These are phyloP conservation scores for Nasonia oneida DNA, from an alignment of 2,888 invertebrate genomes.

Conservation along the genomic window DNA sequence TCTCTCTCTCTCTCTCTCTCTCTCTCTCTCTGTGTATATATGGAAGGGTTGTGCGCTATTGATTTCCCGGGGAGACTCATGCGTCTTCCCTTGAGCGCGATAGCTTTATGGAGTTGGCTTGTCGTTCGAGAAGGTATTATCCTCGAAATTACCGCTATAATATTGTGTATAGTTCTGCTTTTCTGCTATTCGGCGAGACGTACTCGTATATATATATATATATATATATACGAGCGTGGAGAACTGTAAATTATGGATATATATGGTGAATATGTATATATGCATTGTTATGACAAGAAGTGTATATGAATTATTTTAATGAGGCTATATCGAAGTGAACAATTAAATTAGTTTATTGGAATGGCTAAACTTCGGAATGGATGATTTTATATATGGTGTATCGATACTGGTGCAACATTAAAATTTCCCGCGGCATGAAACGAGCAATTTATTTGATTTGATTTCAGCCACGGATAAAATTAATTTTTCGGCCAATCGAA, in stretches of 20 bases:
- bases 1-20: too few species aligned
- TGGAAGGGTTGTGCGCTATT: constrained; percentile 6
- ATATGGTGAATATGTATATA: not conserved
- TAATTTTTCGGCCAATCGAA: too few species aligned
- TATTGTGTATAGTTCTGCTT: constrained; percentile 6
- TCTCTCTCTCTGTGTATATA: not conserved
- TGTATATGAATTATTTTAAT: not conserved
- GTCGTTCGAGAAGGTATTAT: constrained; percentile 14
- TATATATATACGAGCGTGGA: not conserved
- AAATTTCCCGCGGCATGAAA: too few species aligned
- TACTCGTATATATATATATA: not conserved
- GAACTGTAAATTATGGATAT: not conserved
- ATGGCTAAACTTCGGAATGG: too few species aligned
- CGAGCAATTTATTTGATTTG: too few species aligned
- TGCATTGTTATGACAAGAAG: not conserved
- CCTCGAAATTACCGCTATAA: constrained; percentile 3
- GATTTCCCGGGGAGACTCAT: constrained; percentile 10
- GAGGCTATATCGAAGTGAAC: not conserved
- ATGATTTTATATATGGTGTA: too few species aligned
- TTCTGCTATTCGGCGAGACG: not conserved
- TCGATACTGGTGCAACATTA: too few species aligned
- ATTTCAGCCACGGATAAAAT: too few species aligned
- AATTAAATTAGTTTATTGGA: not conserved
- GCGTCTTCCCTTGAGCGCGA: constrained; percentile 7
- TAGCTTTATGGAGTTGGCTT: constrained; percentile 14